Base-by-base conservation (phyloP, 2,113 vertebrate species). In the Hyaena hyaena region DNA sequence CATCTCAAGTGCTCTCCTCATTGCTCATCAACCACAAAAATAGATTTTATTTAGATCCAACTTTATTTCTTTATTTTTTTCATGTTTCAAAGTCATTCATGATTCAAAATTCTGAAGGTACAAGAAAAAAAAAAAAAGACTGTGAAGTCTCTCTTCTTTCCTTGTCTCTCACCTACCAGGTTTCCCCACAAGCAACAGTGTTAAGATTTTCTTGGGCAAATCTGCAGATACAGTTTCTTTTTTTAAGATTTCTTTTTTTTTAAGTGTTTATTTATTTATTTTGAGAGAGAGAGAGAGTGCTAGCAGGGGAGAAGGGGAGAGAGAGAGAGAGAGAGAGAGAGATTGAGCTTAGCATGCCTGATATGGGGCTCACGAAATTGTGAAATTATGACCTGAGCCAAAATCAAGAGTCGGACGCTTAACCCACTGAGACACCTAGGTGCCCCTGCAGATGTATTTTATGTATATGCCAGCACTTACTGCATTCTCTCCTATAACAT, bases 21-120 rank as follows among this genome's bases (percentile, higher is more conserved):
- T 39, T 39, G 39, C 39, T 39, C 39, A 39, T 39, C 39, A 39
- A 39, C 39, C 39, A 39, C 39, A 69, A 39, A 86, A 83, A 92
- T 26, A 15, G 21, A 65, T 1, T 87, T 79, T 93, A 12, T 45
- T 73, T 43, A 73, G 31, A 79, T 55, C 39, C 5, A 61, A 14
- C 83, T 94, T 93, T 91, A 14, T 93, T 93, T 84, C 16, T 93
- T 83, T 79, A 24, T 48, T 71, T 58, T 58, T 58, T 45, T 28
- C 48, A 65, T 8, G 69, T 48, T 95, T 92, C 53, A 74, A 82
- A 39, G 33, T 83, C 43, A 48, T 83, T 87, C 55, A 14, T 39
- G 69, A 86, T 93, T 97, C 65, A 73, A 93, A 90, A 91, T 85
- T 88, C 81, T 91, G 48, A 94, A 93, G 28, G 35, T 69, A n/a